phyloP scores from a whole-genome alignment of 2,888 invertebrate genomes.

The Hydrotaea cyrtoneurina region DNA sequence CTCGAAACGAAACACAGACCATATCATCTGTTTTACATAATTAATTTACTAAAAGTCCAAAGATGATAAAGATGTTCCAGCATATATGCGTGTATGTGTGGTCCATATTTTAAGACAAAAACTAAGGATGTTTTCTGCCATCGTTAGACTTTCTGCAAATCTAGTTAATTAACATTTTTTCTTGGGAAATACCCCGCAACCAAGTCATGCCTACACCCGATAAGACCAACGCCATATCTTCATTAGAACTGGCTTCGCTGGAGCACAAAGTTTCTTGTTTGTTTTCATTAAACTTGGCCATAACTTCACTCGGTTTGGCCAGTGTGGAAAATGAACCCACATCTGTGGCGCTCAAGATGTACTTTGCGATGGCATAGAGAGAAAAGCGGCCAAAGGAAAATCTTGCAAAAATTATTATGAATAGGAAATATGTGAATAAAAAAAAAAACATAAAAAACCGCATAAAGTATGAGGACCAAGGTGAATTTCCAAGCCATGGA shows the following conservation, averaged over 20 bases:
- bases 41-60: constrained; percentile 22
- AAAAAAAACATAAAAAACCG: constrained; percentile 14
- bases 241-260: background rate
- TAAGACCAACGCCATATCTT: background rate
- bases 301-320: constrained; percentile 46
- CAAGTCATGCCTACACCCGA: too few relatives aligned
- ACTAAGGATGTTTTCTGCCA: background rate
- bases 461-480: background rate
- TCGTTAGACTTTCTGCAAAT: background rate
- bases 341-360: background rate
- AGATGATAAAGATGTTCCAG: constrained; percentile 10
- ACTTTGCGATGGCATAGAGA: background rate
- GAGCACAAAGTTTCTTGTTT: background rate
- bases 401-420: constrained; percentile 48
- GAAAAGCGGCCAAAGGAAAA: background rate
- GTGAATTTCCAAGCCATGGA: background rate
- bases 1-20: background rate
- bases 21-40: background rate
- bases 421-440: constrained; percentile 48
- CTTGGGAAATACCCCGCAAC: too few relatives aligned
- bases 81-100: background rate
- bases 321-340: constrained; percentile 26
- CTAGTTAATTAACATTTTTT: constrained; percentile 12
- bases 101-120: background rate
- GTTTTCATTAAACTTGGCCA: constrained; percentile 50